phyloP scores from a whole-genome alignment of 2,113 vertebrate genomes.

The Xenotilapia leptura region DNA sequence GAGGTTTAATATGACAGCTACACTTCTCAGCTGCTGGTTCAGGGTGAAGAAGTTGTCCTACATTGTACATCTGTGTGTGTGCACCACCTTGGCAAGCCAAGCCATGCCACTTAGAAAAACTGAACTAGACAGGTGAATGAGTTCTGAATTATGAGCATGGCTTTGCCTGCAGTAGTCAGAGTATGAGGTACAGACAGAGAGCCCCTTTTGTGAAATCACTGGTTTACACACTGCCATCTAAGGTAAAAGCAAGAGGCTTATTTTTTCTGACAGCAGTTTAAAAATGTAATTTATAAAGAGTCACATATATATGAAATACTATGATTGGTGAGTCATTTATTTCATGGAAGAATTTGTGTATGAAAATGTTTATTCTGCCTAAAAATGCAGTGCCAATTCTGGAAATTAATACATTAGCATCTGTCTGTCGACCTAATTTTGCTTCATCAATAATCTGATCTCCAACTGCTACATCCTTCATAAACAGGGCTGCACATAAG shows the following conservation, averaged over 20 bases:
- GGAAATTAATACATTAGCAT: neutral
- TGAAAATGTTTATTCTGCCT: neutral
- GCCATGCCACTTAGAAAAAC: neutral
- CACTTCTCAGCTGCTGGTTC: conserved; percentile 42
- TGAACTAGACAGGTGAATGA: neutral
- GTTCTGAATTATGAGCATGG: neutral
- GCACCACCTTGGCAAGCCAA: conserved; percentile 22
- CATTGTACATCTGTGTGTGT: neutral
- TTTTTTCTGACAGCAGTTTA: neutral
- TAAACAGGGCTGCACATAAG: neutral
- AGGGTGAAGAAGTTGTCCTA: conserved; percentile 42
- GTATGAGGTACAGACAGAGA: neutral
- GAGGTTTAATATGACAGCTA: conserved; percentile 71
- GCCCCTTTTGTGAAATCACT: neutral
- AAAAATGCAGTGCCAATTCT: neutral
- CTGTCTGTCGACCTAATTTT: neutral
- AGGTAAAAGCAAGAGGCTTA: neutral
- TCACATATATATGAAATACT: neutral
- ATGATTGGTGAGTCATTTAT: neutral
- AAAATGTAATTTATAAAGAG: neutral
- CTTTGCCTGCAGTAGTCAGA: neutral
- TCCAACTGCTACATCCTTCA: neutral
- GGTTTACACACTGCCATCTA: neutral
- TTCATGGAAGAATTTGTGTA: neutral
- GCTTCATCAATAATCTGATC: neutral